These are phyloP conservation scores for Tachuris rubrigastra DNA, from an alignment of 2,113 vertebrate species.

Conservation along the genomic window DNA sequence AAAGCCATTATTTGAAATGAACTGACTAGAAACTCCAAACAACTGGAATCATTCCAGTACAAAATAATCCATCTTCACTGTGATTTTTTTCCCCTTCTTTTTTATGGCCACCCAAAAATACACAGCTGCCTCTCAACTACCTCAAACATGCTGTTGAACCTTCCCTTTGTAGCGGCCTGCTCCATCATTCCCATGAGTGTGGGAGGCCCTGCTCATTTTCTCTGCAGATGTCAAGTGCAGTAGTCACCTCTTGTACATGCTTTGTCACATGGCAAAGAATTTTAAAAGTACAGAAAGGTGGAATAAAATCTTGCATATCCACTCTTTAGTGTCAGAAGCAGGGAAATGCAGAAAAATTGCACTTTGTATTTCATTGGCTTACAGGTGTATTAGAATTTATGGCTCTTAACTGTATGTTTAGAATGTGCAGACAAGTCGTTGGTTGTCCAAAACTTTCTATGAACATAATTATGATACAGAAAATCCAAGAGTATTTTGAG, in stretches of 20 bases:
- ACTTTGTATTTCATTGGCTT: not conserved
- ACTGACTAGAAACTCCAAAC: not conserved
- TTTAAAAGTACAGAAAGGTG: not conserved
- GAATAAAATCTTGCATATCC: not conserved
- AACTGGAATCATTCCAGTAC: not conserved
- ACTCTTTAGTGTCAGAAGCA: not conserved
- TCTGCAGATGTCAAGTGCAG: not conserved
- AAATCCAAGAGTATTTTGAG: not conserved
- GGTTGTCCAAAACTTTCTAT: not conserved
- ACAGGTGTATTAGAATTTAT: not conserved
- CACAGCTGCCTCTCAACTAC: not conserved
- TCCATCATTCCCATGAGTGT: not conserved
- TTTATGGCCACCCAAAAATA: not conserved
- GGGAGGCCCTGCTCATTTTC: not conserved
- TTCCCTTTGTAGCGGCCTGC: not conserved
- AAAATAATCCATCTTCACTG: not conserved
- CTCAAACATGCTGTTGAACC: not conserved
- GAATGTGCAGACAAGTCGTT: not conserved
- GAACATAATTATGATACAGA: not conserved
- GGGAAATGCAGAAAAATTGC: not conserved
- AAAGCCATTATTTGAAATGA: not conserved
- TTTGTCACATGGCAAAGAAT: not conserved
- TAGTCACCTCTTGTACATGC: not conserved
- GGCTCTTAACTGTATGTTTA: not conserved
- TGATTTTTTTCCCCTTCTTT: not conserved